phyloP scores from a whole-genome alignment of 2,113 vertebrate genomes.

The Periophthalmus modestus region DNA sequence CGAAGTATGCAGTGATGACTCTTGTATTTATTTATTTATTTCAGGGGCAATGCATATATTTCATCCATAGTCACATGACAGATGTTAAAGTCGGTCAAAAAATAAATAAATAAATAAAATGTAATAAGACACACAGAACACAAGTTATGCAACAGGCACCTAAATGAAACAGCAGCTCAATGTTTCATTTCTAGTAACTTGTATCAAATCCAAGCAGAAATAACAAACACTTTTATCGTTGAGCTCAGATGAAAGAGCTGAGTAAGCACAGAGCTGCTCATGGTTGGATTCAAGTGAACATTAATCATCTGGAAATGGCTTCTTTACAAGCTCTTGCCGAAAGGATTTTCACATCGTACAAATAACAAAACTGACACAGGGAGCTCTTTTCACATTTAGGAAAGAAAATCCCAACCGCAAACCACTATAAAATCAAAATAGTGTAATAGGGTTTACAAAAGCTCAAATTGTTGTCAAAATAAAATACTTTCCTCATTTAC shows the following conservation, averaged over 20 bases:
- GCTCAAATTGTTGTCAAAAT: background rate
- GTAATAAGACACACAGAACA: background rate
- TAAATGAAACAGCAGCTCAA: background rate
- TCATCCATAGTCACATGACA: too few species aligned
- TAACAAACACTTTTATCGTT: conserved; percentile 6
- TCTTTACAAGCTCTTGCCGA: background rate
- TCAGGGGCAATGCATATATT: too few species aligned
- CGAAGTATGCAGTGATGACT: background rate
- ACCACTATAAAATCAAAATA: background rate
- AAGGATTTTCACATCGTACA: background rate
- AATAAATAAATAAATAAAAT: too few species aligned
- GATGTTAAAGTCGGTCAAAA: too few species aligned
- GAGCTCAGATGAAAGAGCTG: conserved; percentile 9
- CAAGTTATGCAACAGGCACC: background rate
- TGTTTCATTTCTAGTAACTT: background rate
- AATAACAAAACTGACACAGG: background rate
- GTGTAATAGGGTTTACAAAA: background rate
- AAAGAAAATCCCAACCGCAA: background rate
- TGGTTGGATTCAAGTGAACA: background rate
- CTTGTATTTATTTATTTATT: background rate
- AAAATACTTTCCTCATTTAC: background rate
- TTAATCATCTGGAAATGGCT: background rate
- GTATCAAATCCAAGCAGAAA: conserved; percentile 15
- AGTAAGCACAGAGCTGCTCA: conserved; percentile 8
- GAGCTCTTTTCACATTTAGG: background rate